Base-by-base conservation (phyloP, 2,888 invertebrate genomes). In the Lycia hirtaria region DNA sequence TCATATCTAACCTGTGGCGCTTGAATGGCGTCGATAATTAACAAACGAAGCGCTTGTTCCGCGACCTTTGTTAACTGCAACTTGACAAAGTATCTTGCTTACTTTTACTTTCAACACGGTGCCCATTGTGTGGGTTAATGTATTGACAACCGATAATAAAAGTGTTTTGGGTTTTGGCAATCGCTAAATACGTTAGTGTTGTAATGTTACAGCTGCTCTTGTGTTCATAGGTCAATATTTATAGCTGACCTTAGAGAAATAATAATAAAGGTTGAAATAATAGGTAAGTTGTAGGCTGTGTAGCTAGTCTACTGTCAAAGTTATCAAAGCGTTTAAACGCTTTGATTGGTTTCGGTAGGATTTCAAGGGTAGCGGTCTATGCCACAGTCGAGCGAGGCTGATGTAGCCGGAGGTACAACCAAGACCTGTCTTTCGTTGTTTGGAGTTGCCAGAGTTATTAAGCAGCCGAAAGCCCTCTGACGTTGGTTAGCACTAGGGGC, bases 21-120 rank as follows among this genome's bases (percentile, higher is more conserved):
- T 73, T 81, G 76, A 84, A 78, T 79, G 78, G 80, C 69, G 76
- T 69, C 75, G 69, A 76, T 77, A 75, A 76, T 74, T 72, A 72
- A 65, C 64, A 64, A 65, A 62, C 62, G 68, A 71, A 62, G 61
- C 28, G 30, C 20, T 56, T 61, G 60, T 56, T 60, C 65, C 41
- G 56, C 55, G 45, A 72, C 67, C 67, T 69, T 67, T 57, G 63
- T 67, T 41, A 61, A 48, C 54, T 51, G 59, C 67, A 72, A 17
- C 17, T 35, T 35, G 33, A 45, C 45, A 45, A 47, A 35, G 47
- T 33, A 54, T 38, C 32, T 14, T 40, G n/a, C 28, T 19, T 32
- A 41, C 56, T 56, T 68, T 76, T 76, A 70, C 78, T 78, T 75
- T 72, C 65, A 64, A 62, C 63, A 44, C 48, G 41, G 30, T 33